Conservation (phyloP, 2,797 vertebrate species). For the Rachycentron canadum region DNA sequence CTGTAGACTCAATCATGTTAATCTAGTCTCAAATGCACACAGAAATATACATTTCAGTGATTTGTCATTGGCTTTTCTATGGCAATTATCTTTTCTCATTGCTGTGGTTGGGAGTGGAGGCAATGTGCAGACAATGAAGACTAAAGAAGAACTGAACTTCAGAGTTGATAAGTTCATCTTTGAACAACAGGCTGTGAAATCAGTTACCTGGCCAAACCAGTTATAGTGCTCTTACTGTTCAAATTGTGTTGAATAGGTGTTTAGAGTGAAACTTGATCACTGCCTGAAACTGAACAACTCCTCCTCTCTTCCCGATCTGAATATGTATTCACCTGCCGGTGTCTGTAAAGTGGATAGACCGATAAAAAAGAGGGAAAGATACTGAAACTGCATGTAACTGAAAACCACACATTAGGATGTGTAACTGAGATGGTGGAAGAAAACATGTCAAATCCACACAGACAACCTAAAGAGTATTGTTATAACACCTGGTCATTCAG, state of each 20-base stretch:
- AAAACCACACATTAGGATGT: constrained; percentile 53
- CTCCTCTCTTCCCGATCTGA: constrained; percentile 37
- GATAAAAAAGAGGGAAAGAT: constrained; percentile 23
- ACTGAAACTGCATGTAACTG: constrained; percentile 59
- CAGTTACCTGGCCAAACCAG: background rate
- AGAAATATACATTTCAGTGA: background rate
- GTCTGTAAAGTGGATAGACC: constrained; percentile 11
- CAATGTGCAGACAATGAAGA: background rate
- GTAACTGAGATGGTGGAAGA: constrained; percentile 37
- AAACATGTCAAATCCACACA: constrained; percentile 24
- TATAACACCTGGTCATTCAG: constrained; percentile 15
- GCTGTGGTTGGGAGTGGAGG: background rate
- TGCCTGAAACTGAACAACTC: constrained; percentile 38
- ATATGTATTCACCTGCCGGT: constrained; percentile 43
- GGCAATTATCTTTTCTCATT: background rate
- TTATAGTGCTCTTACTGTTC: constrained; percentile 13
- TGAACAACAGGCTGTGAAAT: constrained; percentile 18
- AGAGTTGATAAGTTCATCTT: constrained; percentile 18
- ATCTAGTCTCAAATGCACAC: background rate
- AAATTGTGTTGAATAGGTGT: constrained; percentile 8
- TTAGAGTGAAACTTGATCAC: background rate
- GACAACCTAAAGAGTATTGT: constrained; percentile 23
- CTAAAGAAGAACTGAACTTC: background rate
- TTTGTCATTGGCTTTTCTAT: background rate
- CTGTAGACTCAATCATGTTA: background rate